Evolutionary conservation across 2,113 vertebrate genomes (phyloP), one percentile per base, ranked within the genome.

Genomic region (Bothrops jararaca): DNA sequence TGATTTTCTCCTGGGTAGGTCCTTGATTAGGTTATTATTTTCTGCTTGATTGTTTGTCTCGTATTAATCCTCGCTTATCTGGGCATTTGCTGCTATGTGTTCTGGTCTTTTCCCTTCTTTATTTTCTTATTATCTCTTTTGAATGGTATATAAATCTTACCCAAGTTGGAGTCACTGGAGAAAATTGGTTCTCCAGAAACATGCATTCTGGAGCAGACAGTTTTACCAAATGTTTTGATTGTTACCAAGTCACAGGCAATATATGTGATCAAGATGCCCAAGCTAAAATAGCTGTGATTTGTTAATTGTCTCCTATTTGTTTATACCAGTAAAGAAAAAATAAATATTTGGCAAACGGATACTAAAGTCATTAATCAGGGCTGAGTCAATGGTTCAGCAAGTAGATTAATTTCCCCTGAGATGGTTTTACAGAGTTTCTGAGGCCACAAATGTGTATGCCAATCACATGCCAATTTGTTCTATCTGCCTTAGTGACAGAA

Each of bases 281-380:
- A 86, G 8, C 11, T 58, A 23, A 20, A 91, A 48, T 86, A 85
- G 5, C 20, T 18, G 48, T 57, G 26, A 15, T 52, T 87, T 86
- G 11, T 64, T 39, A 87, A 39, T 91, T 34, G 42, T 39, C 29
- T 87, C 18, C 26, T 23, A 29, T 80, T 80, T 80, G 34, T 80
- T 80, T 34, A 39, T 64, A 64, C 7, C 34, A 48, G 45, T n/a
- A 52, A 57, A 52, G 8, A 12, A 87, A 56, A 91, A 26, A 86
- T 57, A 64, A 91, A 91, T 3, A 45, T 87, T 86, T 91, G 29
- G 86, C n/a, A 64, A 26, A 90, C 45, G 29, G 15, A 56, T 90
- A 50, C 20, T 53, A 60, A 24, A 56, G 24, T 90, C 0, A 0
- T 48, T 45, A 91, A 86, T 3, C 0, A 91, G 22, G 0, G 23